Percentiles rank a stretch among this genome's conserved stretches.
These are phyloP conservation scores for Eurypyga helias DNA, from an alignment of 2,113 vertebrate species.

Conservation along the genomic window DNA sequence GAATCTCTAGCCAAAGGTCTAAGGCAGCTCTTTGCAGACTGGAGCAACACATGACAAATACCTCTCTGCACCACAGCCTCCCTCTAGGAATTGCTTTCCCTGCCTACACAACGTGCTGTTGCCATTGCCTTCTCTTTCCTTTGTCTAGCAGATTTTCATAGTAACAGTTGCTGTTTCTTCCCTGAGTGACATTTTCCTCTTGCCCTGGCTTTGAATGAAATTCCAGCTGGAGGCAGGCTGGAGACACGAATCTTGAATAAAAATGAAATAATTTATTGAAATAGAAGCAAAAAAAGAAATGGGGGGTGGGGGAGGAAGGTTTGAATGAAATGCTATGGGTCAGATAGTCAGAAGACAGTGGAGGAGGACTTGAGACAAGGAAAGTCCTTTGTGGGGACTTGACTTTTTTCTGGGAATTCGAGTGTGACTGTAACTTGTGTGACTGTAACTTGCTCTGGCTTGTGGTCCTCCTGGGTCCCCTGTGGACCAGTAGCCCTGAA, in stretches of 20 bases:
- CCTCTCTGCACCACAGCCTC: background rate
- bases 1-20: background rate
- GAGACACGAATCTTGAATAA: background rate
- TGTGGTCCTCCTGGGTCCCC: background rate
- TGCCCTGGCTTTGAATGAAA: background rate
- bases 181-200: background rate
- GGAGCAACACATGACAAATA: background rate
- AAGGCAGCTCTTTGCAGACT: background rate
- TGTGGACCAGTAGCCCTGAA: background rate
- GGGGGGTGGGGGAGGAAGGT: no score
- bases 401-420: background rate
- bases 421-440: rapidly evolving
- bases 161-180: background rate
- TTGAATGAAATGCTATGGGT: background rate
- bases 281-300: background rate
- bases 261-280: background rate
- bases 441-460: no score
- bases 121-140: background rate
- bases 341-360: background rate
- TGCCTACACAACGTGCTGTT: background rate
- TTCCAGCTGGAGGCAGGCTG: background rate
- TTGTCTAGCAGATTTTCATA: background rate
- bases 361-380: background rate
- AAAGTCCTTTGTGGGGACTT: background rate
- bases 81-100: background rate